Evolutionary conservation across 2,113 vertebrate species (phyloP), one percentile per base, ranked within the genome.

Genomic region (Pardalotus punctatus): DNA sequence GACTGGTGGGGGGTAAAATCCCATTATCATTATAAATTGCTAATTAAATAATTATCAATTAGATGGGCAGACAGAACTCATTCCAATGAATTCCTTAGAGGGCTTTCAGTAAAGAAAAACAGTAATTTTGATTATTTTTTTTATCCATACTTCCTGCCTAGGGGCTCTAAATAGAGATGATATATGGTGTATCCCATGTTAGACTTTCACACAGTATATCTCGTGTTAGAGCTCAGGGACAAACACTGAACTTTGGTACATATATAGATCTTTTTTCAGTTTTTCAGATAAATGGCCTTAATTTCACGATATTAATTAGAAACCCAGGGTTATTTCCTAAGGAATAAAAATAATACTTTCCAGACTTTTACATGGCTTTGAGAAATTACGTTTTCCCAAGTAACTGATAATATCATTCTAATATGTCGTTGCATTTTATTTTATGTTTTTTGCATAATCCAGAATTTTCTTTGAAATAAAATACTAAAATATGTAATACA

Each of bases 1-100:
- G 96, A 97, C 97, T 97, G 66, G 96, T 97, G 93, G 97, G 97
- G 97, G 97, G 97, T 98, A 98, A 98, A 98, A 98, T 98, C 97
- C 97, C 98, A 98, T 97, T 98, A 98, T 98, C 97, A 98, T 98
- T 98, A 98, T 98, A 98, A 98, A 98, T 98, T 98, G 97, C 98
- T 98, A 98, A 98, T 98, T 98, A 98, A 98, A 98, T 98, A 98
- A 98, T 98, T 98, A 98, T 98, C 98, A 98, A 98, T 98, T 98
- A 98, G 98, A 97, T 98, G 97, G 97, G 97, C 97, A 98, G 97
- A 97, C 96, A 98, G 96, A 98, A 96, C 94, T 98, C 96, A 98
- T 98, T 98, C 98, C 96, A 96, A 88, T 97, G 97, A 98, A 98
- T 97, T 98, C 98, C 97, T 97, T 67, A 92, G 98, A 98, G 98